phyloP scores from a whole-genome alignment of 2,888 invertebrate species.

The Stictocephala bisonia region DNA sequence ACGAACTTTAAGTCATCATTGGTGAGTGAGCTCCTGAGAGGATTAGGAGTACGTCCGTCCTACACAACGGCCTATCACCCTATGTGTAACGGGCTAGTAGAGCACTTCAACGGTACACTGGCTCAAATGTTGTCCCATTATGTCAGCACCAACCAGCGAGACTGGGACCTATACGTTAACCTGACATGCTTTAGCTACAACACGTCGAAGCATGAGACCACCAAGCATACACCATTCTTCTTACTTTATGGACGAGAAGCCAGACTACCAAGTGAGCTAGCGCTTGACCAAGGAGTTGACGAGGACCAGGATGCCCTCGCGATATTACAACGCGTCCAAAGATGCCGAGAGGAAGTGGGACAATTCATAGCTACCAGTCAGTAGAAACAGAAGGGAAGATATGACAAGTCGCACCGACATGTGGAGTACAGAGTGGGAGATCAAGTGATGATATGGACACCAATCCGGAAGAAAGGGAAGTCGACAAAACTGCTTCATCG shows the following conservation, averaged over 20 bases:
- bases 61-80: constrained; percentile 23
- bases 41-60: constrained; percentile 4
- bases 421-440: neutral
- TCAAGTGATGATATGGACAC: neutral
- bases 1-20: neutral
- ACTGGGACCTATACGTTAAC: constrained; percentile 18
- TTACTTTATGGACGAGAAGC: constrained; percentile 1
- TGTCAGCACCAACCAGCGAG: constrained; percentile 9
- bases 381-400: constrained; percentile 3
- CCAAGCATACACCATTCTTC: neutral
- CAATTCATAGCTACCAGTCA: neutral
- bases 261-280: neutral
- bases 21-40: neutral
- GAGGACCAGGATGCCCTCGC: neutral
- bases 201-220: constrained; percentile 7
- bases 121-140: constrained; percentile 20
- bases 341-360: neutral
- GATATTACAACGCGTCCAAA: neutral
- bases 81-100: constrained; percentile 14
- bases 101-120: constrained; percentile 11
- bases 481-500: constrained; percentile 7
- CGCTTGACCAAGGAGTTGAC: neutral
- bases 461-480: neutral
- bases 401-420: neutral
- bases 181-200: constrained; percentile 17